Evolutionary conservation across 2,113 vertebrate genomes (phyloP).

Genomic region (Paratilapia polleni): DNA sequence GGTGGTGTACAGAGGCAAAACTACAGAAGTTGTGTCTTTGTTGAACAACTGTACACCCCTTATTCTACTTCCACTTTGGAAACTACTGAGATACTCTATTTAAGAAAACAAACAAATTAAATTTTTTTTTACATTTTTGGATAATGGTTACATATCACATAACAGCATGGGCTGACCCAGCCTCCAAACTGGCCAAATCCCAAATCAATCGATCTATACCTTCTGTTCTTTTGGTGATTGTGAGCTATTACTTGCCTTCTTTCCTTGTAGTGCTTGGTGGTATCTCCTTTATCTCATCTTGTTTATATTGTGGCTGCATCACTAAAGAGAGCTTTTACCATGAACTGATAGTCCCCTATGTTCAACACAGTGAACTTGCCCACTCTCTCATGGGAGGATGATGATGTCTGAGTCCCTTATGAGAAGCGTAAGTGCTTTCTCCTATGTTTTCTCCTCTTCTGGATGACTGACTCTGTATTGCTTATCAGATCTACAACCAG

Average conservation of each 20-base stretch:
- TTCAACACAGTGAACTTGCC: constrained; percentile 9
- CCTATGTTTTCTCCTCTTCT: constrained; percentile 30
- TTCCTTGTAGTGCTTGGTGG: neutral
- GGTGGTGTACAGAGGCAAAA: neutral
- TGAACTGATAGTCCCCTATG: constrained; percentile 6
- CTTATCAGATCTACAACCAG: constrained; percentile 32
- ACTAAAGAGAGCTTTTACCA: constrained; percentile 4
- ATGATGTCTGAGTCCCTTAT: neutral
- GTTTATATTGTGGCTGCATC: neutral
- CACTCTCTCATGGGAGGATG: neutral
- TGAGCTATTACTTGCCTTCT: neutral
- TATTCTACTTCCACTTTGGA: no score
- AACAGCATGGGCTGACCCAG: neutral
- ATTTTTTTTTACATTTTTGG: neutral
- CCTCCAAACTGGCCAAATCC: neutral
- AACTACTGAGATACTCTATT: no score
- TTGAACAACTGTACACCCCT: neutral
- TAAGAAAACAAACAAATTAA: no score
- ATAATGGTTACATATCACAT: neutral
- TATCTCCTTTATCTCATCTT: constrained; percentile 20
- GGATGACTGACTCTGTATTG: constrained; percentile 44
- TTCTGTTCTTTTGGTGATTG: neutral
- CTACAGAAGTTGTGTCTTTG: neutral
- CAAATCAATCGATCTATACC: neutral
- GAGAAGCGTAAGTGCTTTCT: constrained; percentile 25